Evolutionary conservation across 2,888 invertebrate species (phyloP), one percentile per base, ranked within the genome.

Genomic region (Xylota segnis): DNA sequence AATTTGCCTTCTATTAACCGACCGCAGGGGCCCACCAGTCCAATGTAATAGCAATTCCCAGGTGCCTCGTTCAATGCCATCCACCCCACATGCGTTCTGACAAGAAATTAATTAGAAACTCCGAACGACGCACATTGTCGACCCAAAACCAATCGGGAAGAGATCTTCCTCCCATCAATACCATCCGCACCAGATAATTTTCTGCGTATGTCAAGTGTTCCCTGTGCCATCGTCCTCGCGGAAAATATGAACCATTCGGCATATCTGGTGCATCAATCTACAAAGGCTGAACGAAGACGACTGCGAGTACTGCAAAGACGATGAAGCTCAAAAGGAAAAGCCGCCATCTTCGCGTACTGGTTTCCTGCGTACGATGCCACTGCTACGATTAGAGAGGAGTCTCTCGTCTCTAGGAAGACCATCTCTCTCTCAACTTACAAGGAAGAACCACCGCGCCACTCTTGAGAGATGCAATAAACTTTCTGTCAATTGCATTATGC

Each of bases 401-500:
- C 79, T 66, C 63, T 81, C 84, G 84, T 84, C 84, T 84, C 84
- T 84, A 84, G 59, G 75, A 81, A 59, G 65, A 58, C 66, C 72
- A 78, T 66, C 72, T 71, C 54, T 56, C 74, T 72, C 59, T 32
- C 50, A 72, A 59, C 58, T 68, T 45, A 63, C 59, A 43, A 45
- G 40, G 43, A 58, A 54, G 50, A 23, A 45, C 66, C 59, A 37
- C 66, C 23, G 45, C 75, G 37, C 63, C 65, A 52, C 72, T 66
- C 54, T 77, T 32, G 34, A 82, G 56, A 76, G 70, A 76, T 75
- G 86, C 86, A 86, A 86, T 86, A 86, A 86, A 86, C 86, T 86
- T 86, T 86, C 86, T 82, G 86, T 86, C 86, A 86, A 86, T 86
- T 86, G 86, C 82, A 82, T 82, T 86, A 86, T 86, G 76, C 72